Evolutionary conservation across 2,888 invertebrate species (phyloP), one percentile per base, ranked within the genome.

Genomic region (Conus canariensis): DNA sequence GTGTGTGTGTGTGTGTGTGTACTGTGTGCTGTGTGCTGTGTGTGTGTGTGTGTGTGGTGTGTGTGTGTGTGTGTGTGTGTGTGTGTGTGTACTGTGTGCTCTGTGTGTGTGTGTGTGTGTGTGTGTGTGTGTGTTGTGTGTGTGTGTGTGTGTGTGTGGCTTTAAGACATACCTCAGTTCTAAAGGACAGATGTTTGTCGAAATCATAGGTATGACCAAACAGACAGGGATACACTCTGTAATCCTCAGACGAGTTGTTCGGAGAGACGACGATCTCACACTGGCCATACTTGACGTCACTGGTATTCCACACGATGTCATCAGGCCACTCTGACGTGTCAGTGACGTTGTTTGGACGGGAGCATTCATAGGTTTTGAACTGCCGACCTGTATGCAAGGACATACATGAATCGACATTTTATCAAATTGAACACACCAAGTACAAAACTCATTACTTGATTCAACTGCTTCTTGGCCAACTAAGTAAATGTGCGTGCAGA

Each of bases 201-300:
- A 86, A 86, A 16, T 56, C 64, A 45, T 87, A 87, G 64, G 56
- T 64, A 67, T 90, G 22, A n/a, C 87, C 82, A 87, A 60, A 90
- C 80, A 90, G 56, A 58, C 60, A 64, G 45, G 77, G 45, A 10
- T 45, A 25, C 85, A 67, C 30, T n/a, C 59, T n/a, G 77, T 12
- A 19, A 16, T 82, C 64, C n/a, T 86, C 59, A 45, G 87, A 70
- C 77, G 64, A 8, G 64, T 56, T 64, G 87, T 67, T 87, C n/a
- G 82, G 16, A 25, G 19, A 19, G 64, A 90, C 82, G 25, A n/a
- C 22, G 56, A 90, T 90, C 56, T 90, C n/a, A 22, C 90, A 90
- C 64, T 90, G 58, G 82, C 87, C 80, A 77, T 90, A 90, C 9
- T 12, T 87, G 56, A 90, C 87, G 80, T 25, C 64, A 60, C 67